Evolutionary conservation across 2,888 invertebrate species (phyloP).

Genomic region (Thymelicus sylvestris): DNA sequence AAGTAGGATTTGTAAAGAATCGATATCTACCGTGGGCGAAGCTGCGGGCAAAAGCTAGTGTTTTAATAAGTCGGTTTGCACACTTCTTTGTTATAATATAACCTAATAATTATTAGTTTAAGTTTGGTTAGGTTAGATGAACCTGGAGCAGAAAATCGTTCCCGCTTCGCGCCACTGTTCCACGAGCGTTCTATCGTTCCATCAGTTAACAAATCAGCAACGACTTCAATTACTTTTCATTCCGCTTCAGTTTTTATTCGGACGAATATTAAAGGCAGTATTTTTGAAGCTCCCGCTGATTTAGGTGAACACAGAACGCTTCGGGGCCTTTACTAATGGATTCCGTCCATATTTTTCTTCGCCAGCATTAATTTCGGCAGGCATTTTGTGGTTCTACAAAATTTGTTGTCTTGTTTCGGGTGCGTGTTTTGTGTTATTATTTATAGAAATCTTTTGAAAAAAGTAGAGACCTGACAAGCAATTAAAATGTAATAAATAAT

Average conservation of each 20-base stretch:
- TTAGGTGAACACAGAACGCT: slow-evolving; percentile 26
- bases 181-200: not conserved
- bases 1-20: too few species aligned
- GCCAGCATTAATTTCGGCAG: slow-evolving; percentile 32
- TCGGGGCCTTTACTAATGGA: slow-evolving; percentile 33
- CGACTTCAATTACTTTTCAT: slow-evolving; percentile 71
- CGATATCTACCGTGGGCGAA: too few species aligned
- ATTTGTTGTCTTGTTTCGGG: slow-evolving; percentile 8
- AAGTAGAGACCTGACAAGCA: too few species aligned
- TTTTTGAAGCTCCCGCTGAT: slow-evolving; percentile 47
- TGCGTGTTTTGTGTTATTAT: not conserved
- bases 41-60: too few species aligned
- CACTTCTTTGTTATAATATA: too few species aligned
- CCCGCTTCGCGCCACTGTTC: not conserved
- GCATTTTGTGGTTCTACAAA: slow-evolving; percentile 10
- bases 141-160: not conserved
- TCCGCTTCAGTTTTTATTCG: slow-evolving; percentile 46
- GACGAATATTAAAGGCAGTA: slow-evolving; percentile 51
- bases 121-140: too few species aligned
- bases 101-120: too few species aligned
- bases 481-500: too few species aligned
- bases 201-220: slow-evolving; percentile 22
- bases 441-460: not conserved
- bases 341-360: slow-evolving; percentile 38
- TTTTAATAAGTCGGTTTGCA: too few species aligned